Evolutionary conservation across 2,113 vertebrate genomes (phyloP).

Genomic region (Peucedramus taeniatus): DNA sequence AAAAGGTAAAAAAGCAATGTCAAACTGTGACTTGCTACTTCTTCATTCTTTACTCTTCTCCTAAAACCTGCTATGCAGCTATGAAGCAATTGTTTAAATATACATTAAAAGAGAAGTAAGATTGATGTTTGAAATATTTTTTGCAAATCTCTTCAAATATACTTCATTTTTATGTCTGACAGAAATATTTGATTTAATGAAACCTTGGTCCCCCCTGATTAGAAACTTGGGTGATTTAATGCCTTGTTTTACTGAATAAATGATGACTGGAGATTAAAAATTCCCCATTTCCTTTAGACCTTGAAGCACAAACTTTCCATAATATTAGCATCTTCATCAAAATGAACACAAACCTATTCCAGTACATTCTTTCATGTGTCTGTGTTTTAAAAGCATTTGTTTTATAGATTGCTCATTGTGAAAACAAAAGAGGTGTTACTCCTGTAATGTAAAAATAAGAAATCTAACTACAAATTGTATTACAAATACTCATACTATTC

Average conservation of each 20-base stretch:
- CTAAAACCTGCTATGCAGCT: not conserved
- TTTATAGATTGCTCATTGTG: not conserved
- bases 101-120: not conserved
- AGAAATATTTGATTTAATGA: constrained; percentile 13
- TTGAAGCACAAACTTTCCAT: not conserved
- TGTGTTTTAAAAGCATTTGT: not conserved
- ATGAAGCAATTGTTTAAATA: constrained; percentile 21
- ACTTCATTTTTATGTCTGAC: not conserved
- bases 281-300: not conserved
- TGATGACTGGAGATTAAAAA: not conserved
- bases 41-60: not conserved
- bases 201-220: not conserved
- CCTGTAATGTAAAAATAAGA: not conserved
- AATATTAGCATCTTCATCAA: not conserved
- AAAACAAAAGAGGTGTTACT: not conserved
- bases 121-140: not conserved
- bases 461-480: not conserved
- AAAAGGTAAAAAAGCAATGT: not conserved
- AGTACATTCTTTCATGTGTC: rapidly evolving
- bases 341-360: not conserved
- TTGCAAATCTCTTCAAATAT: constrained; percentile 15
- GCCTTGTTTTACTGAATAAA: not conserved
- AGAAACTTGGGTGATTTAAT: not conserved
- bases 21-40: not conserved
- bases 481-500: not conserved